Percentiles rank a stretch among this genome's conserved stretches.
phyloP scores from a whole-genome alignment of 1,140 invertebrate genomes.

The Pseudoatta argentina region DNA sequence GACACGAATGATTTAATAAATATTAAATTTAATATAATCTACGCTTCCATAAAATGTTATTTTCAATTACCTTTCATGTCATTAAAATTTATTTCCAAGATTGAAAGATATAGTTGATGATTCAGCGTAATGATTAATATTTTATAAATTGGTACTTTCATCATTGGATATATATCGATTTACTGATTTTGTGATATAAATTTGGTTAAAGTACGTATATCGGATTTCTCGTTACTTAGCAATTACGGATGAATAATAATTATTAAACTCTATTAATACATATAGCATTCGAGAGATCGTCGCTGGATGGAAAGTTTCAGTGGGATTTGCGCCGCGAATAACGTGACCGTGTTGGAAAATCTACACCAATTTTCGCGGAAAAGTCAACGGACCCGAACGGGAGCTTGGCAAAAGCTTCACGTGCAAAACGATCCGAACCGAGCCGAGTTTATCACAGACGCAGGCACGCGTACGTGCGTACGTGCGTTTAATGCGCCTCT shows the following conservation, averaged over 20 bases:
- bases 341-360: constrained; percentile 37
- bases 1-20: neutral
- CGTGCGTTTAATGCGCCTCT: constrained; percentile 44
- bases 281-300: neutral
- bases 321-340: neutral
- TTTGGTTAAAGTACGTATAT: neutral
- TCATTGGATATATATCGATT: neutral
- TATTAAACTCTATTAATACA: neutral
- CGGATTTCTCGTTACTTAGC: too few relatives aligned
- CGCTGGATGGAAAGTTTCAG: neutral
- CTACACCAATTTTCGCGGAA: constrained; percentile 59
- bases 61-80: neutral
- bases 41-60: neutral
- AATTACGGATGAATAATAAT: neutral
- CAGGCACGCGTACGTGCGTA: constrained; percentile 35
- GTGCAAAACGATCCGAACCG: constrained; percentile 52
- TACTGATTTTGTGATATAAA: neutral
- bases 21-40: too few relatives aligned
- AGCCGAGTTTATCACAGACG: constrained; percentile 63
- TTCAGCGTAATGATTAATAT: constrained; percentile 7
- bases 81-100: constrained; percentile 9
- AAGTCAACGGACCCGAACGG: constrained; percentile 61
- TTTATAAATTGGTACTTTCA: neutral
- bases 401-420: constrained; percentile 55
- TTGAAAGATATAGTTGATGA: neutral